These are phyloP conservation scores for Melanostoma mellinum DNA, from an alignment of 2,888 invertebrate genomes.

Conservation along the genomic window DNA sequence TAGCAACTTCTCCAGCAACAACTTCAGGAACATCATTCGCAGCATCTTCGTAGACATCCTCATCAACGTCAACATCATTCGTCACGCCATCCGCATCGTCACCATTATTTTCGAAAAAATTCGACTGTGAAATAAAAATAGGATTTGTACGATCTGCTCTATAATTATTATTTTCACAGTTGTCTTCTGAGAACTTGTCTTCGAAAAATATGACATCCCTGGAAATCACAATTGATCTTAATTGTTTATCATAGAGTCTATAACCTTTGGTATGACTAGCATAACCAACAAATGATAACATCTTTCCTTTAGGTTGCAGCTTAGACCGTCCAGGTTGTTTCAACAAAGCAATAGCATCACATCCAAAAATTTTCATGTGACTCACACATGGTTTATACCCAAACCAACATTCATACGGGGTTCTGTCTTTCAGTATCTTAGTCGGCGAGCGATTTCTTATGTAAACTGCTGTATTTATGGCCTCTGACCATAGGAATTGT, in stretches of 20 bases:
- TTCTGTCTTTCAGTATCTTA: conserved; percentile 51
- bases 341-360: conserved; percentile 56
- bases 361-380: conserved; percentile 65
- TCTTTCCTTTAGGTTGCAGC: conserved; percentile 55
- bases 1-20: not conserved
- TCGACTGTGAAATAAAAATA: conserved; percentile 11
- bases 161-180: conserved; percentile 7
- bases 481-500: conserved; percentile 70
- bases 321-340: conserved; percentile 60
- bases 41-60: not conserved
- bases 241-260: conserved; percentile 54
- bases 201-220: conserved; percentile 72
- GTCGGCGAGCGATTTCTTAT: conserved; percentile 68
- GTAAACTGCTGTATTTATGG: conserved; percentile 68
- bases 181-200: conserved; percentile 48
- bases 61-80: conserved; percentile 1
- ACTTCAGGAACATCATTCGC: conserved; percentile 4
- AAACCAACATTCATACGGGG: conserved; percentile 68
- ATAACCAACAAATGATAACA: conserved; percentile 60
- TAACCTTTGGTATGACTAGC: conserved; percentile 56
- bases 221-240: conserved; percentile 56
- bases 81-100: conserved; percentile 8
- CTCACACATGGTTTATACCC: conserved; percentile 60
- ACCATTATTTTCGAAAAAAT: no score
- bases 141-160: no score